phyloP scores from a whole-genome alignment of 2,113 vertebrate genomes.

The Percina caprodes region DNA sequence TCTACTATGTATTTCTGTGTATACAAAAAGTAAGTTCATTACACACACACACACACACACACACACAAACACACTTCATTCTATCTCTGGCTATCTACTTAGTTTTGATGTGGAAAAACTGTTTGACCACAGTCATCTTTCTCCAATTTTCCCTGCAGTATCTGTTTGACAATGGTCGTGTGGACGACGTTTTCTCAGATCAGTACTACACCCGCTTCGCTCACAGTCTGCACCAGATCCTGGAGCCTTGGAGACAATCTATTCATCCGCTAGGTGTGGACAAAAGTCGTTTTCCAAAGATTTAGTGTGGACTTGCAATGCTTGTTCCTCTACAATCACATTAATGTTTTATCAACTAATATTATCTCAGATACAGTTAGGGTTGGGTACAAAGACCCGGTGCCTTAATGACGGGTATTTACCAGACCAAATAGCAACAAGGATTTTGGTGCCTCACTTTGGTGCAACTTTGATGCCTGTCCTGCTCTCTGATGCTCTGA shows the following conservation, averaged over 20 bases:
- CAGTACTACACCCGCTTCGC: constrained; percentile 84
- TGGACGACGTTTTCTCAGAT: constrained; percentile 89
- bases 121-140: neutral
- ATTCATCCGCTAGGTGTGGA: constrained; percentile 93
- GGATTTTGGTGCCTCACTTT: no score
- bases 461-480: no score
- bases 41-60: neutral
- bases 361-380: neutral
- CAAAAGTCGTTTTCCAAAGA: neutral
- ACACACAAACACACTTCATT: neutral
- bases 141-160: constrained; percentile 73
- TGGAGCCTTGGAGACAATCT: constrained; percentile 93
- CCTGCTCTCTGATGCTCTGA: no score
- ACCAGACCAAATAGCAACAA: no score
- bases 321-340: neutral
- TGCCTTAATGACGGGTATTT: no score
- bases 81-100: neutral
- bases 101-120: neutral
- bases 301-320: neutral
- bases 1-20: constrained; percentile 98
- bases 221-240: constrained; percentile 94
- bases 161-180: constrained; percentile 79
- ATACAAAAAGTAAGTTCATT: constrained; percentile 92
- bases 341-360: neutral
- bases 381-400: no score